A percentile compares a stretch with the other conserved stretches of the same genome.
phyloP scores from a whole-genome alignment of 2,888 invertebrate species.

The Perdita meconis region DNA sequence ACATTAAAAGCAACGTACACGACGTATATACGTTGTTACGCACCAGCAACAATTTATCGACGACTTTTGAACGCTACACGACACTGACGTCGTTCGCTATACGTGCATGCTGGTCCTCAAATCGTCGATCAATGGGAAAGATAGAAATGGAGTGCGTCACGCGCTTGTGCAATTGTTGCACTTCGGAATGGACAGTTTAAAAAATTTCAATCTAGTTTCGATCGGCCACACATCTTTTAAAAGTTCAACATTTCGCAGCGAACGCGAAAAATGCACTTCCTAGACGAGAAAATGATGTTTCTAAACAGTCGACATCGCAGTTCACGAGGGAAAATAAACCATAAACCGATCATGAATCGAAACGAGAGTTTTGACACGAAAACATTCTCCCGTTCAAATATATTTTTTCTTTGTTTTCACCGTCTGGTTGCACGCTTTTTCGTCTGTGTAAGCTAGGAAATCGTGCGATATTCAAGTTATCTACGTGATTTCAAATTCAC shows the following conservation, averaged over 20 bases:
- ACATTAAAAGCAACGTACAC: constrained; percentile 75
- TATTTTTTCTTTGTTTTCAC: not conserved
- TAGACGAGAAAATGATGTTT: not conserved
- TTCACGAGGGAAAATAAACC: constrained; percentile 17
- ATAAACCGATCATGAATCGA: constrained; percentile 37
- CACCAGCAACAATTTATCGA: constrained; percentile 77
- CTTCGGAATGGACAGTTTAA: constrained; percentile 50
- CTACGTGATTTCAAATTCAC: not conserved
- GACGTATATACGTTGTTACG: constrained; percentile 72
- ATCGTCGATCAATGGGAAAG: constrained; percentile 56
- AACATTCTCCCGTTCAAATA: constrained; percentile 39
- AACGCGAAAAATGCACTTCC: constrained; percentile 22
- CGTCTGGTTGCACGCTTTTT: not conserved
- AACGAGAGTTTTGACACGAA: constrained; percentile 54
- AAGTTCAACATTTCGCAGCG: not conserved
- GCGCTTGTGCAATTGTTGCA: constrained; percentile 43
- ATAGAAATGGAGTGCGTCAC: constrained; percentile 65
- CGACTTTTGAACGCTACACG: constrained; percentile 66
- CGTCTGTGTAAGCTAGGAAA: not conserved
- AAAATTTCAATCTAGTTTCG: constrained; percentile 19
- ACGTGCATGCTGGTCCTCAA: constrained; percentile 21
- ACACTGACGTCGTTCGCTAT: not conserved
- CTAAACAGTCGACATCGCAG: constrained; percentile 4
- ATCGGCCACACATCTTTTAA: not conserved
- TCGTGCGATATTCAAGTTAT: constrained; percentile 1